Conservation (phyloP, 2,888 invertebrate species). For the Fragum sueziense region DNA sequence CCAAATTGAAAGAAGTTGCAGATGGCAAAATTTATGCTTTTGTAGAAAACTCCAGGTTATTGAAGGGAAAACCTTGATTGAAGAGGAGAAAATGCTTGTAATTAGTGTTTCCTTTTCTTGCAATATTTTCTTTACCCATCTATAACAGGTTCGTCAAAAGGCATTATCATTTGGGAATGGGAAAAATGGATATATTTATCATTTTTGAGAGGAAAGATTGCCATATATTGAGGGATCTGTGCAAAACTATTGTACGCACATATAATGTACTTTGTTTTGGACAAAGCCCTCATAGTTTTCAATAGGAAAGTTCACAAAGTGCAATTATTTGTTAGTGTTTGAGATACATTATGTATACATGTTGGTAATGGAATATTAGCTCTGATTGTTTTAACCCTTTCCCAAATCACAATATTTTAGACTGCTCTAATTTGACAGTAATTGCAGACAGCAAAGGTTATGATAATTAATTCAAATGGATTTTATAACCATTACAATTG, state of each 20-base stretch:
- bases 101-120: background rate
- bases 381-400: background rate
- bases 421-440: background rate
- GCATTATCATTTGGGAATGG: too few species aligned
- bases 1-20: too few species aligned
- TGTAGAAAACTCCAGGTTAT: too few species aligned
- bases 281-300: background rate
- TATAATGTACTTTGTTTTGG: background rate
- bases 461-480: background rate
- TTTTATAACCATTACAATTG: background rate
- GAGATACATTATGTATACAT: conserved; percentile 5
- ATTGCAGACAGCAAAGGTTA: background rate
- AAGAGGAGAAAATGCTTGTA: background rate
- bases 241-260: background rate
- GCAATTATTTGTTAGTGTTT: conserved; percentile 10
- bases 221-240: background rate
- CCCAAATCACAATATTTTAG: background rate
- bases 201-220: background rate
- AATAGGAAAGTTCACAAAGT: background rate
- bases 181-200: background rate
- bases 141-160: too few species aligned
- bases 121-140: too few species aligned
- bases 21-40: too few species aligned
- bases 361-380: background rate
- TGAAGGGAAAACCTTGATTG: background rate